Evolutionary conservation across 1,140 invertebrate genomes (phyloP).

Genomic region (Pararge aegeria): DNA sequence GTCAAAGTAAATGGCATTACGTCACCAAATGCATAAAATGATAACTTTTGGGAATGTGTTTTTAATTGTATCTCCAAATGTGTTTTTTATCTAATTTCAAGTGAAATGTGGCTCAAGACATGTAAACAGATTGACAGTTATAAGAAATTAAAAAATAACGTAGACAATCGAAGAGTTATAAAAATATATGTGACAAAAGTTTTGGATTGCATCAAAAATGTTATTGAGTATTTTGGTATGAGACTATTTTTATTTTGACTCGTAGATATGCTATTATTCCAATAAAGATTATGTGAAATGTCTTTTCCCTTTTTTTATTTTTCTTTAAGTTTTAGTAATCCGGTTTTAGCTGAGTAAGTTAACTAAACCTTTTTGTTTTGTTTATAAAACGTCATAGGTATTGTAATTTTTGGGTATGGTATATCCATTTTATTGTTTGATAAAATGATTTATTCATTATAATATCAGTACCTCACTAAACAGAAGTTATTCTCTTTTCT

Average conservation of each 20-base stretch:
- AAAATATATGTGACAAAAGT: conserved; percentile 26
- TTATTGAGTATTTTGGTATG: conserved; percentile 58
- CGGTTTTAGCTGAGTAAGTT: too few relatives aligned
- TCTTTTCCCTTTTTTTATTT: too few relatives aligned
- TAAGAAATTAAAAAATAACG: conserved; percentile 9
- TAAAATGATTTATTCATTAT: too few relatives aligned
- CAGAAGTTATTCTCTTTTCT: too few relatives aligned
- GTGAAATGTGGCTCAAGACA: conserved; percentile 27
- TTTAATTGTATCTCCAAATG: conserved; percentile 10
- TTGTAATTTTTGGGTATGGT: too few relatives aligned
- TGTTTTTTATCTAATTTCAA: neutral
- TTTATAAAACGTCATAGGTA: too few relatives aligned
- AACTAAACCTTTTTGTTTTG: too few relatives aligned
- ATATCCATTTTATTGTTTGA: too few relatives aligned
- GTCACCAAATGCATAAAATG: neutral
- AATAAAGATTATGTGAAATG: too few relatives aligned
- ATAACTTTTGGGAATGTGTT: conserved; percentile 9
- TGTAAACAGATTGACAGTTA: conserved; percentile 13
- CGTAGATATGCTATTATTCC: too few relatives aligned
- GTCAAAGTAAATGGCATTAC: neutral
- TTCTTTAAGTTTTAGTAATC: too few relatives aligned
- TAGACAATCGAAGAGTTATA: conserved; percentile 4
- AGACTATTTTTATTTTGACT: conserved; percentile 1
- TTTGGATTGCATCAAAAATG: conserved; percentile 34
- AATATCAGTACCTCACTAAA: too few relatives aligned